Evolutionary conservation across 2,888 invertebrate genomes (phyloP).

Genomic region (Trachelus tabidus): DNA sequence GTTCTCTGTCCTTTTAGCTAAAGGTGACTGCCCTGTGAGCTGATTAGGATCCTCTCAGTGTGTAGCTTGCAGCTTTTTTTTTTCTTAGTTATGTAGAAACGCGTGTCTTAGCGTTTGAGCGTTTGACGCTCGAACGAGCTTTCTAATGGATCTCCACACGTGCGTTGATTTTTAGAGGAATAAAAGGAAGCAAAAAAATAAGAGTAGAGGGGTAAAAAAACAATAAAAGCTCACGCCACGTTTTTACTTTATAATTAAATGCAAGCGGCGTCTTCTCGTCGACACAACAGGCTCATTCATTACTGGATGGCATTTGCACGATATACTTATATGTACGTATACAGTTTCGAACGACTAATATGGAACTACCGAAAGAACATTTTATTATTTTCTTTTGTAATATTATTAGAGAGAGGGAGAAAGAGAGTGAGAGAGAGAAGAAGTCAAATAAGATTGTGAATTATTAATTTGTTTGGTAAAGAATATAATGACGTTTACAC

Average conservation of each 20-base stretch:
- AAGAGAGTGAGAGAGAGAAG: too few relatives aligned
- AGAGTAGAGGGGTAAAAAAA: not conserved
- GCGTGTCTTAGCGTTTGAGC: not conserved
- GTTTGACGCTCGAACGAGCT: not conserved
- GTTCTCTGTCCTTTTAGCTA: not conserved
- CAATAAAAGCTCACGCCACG: not conserved
- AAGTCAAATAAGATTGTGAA: not conserved
- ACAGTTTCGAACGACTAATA: not conserved
- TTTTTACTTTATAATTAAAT: not conserved
- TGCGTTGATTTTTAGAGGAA: not conserved
- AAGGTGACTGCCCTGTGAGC: not conserved
- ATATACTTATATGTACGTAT: not conserved
- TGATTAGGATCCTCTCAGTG: not conserved
- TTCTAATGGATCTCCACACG: not conserved
- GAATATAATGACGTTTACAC: not conserved
- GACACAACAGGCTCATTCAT: conserved; percentile 39
- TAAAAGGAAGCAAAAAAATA: not conserved
- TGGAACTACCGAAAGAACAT: not conserved
- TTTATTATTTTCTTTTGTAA: not conserved
- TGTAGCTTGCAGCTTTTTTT: not conserved
- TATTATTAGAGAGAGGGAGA: not conserved
- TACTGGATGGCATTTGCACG: not conserved
- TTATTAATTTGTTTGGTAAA: not conserved
- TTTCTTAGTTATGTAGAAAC: not conserved
- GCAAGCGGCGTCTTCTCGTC: not conserved